Base-by-base conservation (phyloP, 2,113 vertebrate genomes). In the Perccottus glenii region DNA sequence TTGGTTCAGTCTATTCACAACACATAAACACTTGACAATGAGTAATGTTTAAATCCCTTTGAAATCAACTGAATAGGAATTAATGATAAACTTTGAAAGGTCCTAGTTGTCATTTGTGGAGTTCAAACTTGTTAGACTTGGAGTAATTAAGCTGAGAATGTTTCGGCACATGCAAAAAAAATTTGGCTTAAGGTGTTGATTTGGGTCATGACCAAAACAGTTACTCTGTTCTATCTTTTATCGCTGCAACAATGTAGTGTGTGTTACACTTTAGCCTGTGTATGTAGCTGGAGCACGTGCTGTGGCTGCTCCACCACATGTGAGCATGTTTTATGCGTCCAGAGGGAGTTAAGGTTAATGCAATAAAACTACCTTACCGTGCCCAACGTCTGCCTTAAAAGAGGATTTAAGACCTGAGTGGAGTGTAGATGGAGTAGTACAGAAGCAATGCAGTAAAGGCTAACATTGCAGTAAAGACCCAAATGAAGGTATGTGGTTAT, bases 331-430 rank as follows among this genome's bases (percentile, higher is more conserved):
- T 90, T 90, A 90, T 86, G 71, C 70, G 74, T 70, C 88, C 57
- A 64, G 19, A 55, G 78, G 83, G 90, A 67, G 68, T 71, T 83
- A 87, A 82, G 90, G 86, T 87, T 87, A 90, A 89, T 88, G 76
- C 85, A 81, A 84, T 89, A 88, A 89, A 88, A 84, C 85, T 83
- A 67, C 78, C 75, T 59, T 85, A 70, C 32, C 62, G 73, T 88
- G 88, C 79, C 75, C 72, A 55, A 64, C 35, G 70, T 84, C 79
- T 81, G 80, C 73, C 77, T 67, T 36, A 47, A 69, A 56, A 72
- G 60, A 74, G 46, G 67, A 83, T 82, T 79, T 84, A 81, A 77
- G 78, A 85, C 32, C 38, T 52, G 49, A 77, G 42, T 46, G 58
- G 12, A 55, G 69, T 70, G 15, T 53, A 38, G 49, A 64, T 50